phyloP scores from a whole-genome alignment of 53 echinoderm and acorn worm species.

The Holothuria scabra region DNA sequence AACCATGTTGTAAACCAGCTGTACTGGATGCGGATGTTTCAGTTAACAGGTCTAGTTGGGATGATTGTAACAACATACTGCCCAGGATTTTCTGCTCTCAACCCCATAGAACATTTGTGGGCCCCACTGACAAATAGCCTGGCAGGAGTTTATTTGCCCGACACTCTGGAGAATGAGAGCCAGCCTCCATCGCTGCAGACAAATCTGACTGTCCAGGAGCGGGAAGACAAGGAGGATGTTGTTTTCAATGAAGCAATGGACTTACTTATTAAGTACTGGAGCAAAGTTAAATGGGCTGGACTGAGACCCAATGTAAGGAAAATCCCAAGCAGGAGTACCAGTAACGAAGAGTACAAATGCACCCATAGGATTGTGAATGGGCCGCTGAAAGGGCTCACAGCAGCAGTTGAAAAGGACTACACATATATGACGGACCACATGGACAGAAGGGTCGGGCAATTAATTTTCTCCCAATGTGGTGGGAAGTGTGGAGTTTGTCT shows the following conservation, averaged over 20 bases:
- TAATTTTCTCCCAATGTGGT: not conserved
- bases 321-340: constrained; percentile 3
- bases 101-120: constrained; percentile 35
- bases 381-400: not conserved
- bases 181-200: not conserved
- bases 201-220: not conserved
- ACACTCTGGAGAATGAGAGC: not conserved
- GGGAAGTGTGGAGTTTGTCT: too few relatives aligned
- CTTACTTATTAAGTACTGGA: not conserved
- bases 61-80: constrained; percentile 35
- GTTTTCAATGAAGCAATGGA: not conserved
- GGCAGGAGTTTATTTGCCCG: not conserved
- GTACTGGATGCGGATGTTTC: not conserved
- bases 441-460: not conserved
- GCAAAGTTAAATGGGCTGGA: not conserved
- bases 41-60: not conserved
- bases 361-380: not conserved
- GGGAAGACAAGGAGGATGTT: not conserved
- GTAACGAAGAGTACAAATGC: not conserved
- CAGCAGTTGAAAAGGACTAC: not conserved
- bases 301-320: not conserved
- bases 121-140: constrained; percentile 1
- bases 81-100: constrained; percentile 26
- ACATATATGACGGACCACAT: not conserved
- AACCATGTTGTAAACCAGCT: constrained; percentile 4